phyloP scores from a whole-genome alignment of 1,140 invertebrate genomes.

The Phortica variegata region DNA sequence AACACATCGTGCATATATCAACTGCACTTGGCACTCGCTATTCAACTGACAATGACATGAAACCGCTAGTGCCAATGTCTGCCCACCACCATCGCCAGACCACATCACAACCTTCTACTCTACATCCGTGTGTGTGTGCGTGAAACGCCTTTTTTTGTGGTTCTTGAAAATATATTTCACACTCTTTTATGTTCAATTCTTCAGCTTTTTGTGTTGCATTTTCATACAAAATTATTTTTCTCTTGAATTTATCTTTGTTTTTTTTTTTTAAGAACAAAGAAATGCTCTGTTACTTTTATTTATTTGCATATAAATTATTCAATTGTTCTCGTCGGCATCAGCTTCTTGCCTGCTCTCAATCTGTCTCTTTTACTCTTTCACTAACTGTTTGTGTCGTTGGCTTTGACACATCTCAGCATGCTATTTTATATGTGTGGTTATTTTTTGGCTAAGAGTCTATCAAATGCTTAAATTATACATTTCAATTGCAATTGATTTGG shows the following conservation, averaged over 20 bases:
- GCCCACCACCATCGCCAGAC: conserved; percentile 1
- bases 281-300: conserved; percentile 47
- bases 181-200: conserved; percentile 20
- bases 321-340: conserved; percentile 31
- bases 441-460: no score
- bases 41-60: conserved; percentile 51
- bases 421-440: no score
- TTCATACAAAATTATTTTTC: conserved; percentile 6
- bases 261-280: conserved; percentile 19
- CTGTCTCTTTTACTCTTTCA: conserved; percentile 7
- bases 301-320: conserved; percentile 53
- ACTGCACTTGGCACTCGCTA: conserved; percentile 41
- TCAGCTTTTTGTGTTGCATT: conserved; percentile 5
- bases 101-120: conserved; percentile 23
- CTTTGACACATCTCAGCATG: no score
- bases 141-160: conserved; percentile 45
- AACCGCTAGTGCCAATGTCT: conserved; percentile 33
- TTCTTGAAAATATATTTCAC: conserved; percentile 36
- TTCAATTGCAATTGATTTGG: conserved; percentile 39
- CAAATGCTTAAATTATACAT: conserved; percentile 32
- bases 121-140: conserved; percentile 17
- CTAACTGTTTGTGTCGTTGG: no score
- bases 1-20: conserved; percentile 47
- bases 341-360: conserved; percentile 41
- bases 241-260: conserved; percentile 15